These are phyloP conservation scores for Epinotia bilunana DNA, from an alignment of 2,888 invertebrate genomes.

Conservation along the genomic window DNA sequence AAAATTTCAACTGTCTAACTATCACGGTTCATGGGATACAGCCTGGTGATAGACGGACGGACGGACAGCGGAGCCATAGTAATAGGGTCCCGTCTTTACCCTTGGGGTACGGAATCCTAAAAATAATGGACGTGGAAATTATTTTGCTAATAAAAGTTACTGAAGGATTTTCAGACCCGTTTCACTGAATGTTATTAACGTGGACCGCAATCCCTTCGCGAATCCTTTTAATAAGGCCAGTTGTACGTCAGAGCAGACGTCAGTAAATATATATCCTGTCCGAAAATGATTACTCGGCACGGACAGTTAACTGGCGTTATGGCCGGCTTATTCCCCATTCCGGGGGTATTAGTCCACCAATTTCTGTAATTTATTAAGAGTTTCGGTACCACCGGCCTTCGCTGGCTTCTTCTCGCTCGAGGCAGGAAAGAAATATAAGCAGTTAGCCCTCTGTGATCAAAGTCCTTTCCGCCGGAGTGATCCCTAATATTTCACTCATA, in stretches of 20 bases:
- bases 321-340: conserved; percentile 81
- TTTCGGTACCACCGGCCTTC: conserved; percentile 70
- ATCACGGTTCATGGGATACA: no score
- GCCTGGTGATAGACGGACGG: no score
- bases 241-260: conserved; percentile 70
- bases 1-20: no score
- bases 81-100: no score
- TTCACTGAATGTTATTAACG: conserved; percentile 48
- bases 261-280: conserved; percentile 80
- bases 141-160: not conserved
- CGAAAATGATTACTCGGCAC: conserved; percentile 81
- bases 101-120: no score
- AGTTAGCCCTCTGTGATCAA: conserved; percentile 76
- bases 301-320: conserved; percentile 78
- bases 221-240: conserved; percentile 71
- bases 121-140: not conserved
- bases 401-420: conserved; percentile 73
- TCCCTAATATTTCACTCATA: conserved; percentile 85
- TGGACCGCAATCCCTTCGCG: conserved; percentile 47
- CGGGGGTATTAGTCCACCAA: conserved; percentile 81
- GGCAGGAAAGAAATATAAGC: conserved; percentile 74
- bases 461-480: conserved; percentile 76
- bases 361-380: conserved; percentile 83
- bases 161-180: not conserved
- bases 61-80: no score